Base-by-base conservation (phyloP, 30 jellyfish, hydroid and myxozoan species). In the Kudoa iwatai region DNA sequence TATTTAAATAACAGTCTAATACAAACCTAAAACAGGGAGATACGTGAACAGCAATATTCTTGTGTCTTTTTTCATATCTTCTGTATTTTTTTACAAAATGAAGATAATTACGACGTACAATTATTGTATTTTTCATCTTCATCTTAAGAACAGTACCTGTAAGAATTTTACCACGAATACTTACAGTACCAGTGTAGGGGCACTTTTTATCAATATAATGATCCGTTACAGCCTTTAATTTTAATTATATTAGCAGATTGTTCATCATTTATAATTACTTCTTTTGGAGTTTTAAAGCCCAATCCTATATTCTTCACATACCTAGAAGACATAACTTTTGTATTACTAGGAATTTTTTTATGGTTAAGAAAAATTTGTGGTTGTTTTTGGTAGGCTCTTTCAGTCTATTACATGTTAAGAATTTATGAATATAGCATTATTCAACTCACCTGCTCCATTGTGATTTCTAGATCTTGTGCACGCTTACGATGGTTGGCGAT, bases 201-300 rank as follows among this genome's bases (percentile, higher is more conserved):
- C 91, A 69, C 36, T 69, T 69, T 53, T 69, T 69, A 53, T 69
- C 91, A 34, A 69, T 60, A 64, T 59, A 69, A 21, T 85, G 59
- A 23, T 86, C 91, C 32, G 53, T 83, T 23, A 55, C 50, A 11
- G 91, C 91, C 90, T 65, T 35, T 12, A 31, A 44, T 17, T 1
- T 21, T 13, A 50, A 48, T 1, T 32, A 35, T 3, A 2, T 0
- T 21, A n/a, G n/a, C n/a, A n/a, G n/a, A n/a, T n/a, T n/a, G n/a
- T n/a, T n/a, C n/a, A n/a, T n/a, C n/a, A n/a, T n/a, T n/a, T n/a
- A n/a, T 20, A 26, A 21, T 21, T 28, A 67, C 90, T 59, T 69
- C 91, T 52, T 86, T 57, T 20, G 91, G 91, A 2, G 86, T 59
- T 59, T 69, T 69, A 60, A 69, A 69, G 16, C 91, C 91, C 14